Evolutionary conservation across 2,113 vertebrate species (phyloP), one percentile per base, ranked within the genome.

Genomic region (Romanogobio albipinnatus): DNA sequence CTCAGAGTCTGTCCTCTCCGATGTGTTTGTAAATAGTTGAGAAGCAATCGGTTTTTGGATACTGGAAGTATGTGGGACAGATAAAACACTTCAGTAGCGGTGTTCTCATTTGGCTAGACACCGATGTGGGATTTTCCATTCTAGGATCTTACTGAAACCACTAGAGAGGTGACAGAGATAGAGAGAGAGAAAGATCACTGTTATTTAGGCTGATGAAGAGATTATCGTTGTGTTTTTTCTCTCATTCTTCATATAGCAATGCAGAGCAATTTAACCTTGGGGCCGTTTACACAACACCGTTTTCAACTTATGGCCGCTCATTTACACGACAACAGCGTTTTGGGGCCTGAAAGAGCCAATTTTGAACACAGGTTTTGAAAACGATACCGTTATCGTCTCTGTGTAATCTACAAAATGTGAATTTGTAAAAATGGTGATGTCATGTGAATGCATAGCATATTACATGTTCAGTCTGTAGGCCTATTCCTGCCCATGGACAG

Each of bases 21-120:
- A 66, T 78, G 15, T 71, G 29, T 62, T 22, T 84, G 29, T 77
- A n/a, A 39, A n/a, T 58, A 17, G 17, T 29, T 26, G 19, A 11
- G 19, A 76, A 81, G 73, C 73, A 86, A 88, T 86, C 85, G 74
- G 82, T 19, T n/a, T 74, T 68, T 76, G 45, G 45, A 74, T 77
- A 86, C 86, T 86, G 47, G 82, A 89, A 85, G 66, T 86, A 89
- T 89, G 84, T 75, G 62, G 59, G 59, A 58, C 62, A 85, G 88
- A 89, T 89, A 87, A 89, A 78, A 66, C 86, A 87, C 86, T 89
- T 85, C 76, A 88, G 56, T 47, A 84, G 66, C 11, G 53, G 26
- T 73, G 77, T 76, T 84, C 62, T 77, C 78, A 45, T 88, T 68
- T 78, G 45, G 51, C 56, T 9, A 51, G 75, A 62, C 77, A 66